Base-by-base conservation (phyloP, 2,113 vertebrate genomes). In the Struthidea cinerea region DNA sequence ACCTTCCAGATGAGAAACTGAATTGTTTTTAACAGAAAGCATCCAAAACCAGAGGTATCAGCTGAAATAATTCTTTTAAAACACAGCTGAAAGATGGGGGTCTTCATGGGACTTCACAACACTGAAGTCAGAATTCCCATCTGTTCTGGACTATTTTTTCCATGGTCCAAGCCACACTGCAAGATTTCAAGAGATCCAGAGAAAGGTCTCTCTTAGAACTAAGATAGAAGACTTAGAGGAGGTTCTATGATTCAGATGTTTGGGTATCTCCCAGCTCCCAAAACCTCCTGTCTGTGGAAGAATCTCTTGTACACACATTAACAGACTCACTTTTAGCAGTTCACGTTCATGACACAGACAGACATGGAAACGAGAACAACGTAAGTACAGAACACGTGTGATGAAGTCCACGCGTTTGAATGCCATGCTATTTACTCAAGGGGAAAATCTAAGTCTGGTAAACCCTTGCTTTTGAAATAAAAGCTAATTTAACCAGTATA, bases 331-430 rank as follows among this genome's bases (percentile, higher is more conserved):
- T 64, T 68, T 42, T 30, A 76, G 77, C n/a, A 75, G 49, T 7
- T n/a, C 20, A 27, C 7, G 1, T 4, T 28, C 10, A 13, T 3
- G 32, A 56, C 49, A 65, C 46, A 64, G n/a, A 16, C 13, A 52
- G n/a, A 28, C 16, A 35, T 1, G 4, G 77, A 52, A 71, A 52
- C 0, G 5, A 75, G 26, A 63, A 22, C 26, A 33, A 8, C 0
- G 0, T 2, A 55, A 50, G 7, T 1, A 27, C 60, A 22, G 64
- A 46, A 71, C 1, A 59, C 41, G 4, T 0, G 17, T 13, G 3
- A 42, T 8, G 12, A 69, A 68, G 11, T 11, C 44, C 41, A 44
- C 17, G 8, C 3, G 0, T 44, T 59, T 26, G 24, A 26, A 74
- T 35, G 30, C 7, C 4, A 1, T 2, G 6, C 11, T 21, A 0